These are phyloP conservation scores for Hypothenemus hampei DNA, from an alignment of 1,140 invertebrate species.

Conservation along the genomic window DNA sequence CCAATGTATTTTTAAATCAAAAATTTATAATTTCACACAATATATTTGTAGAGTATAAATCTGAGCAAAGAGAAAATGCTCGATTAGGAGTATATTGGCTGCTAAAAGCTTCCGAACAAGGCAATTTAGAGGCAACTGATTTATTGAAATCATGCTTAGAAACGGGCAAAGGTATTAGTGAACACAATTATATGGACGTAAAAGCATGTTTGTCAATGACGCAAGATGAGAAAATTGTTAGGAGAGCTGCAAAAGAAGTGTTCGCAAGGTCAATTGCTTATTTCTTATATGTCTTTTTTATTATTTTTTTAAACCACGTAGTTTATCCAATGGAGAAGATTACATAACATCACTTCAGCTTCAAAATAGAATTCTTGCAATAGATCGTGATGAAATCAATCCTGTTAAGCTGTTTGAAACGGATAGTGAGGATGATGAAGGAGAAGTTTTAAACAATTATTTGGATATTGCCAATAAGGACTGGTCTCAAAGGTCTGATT, in stretches of 20 bases:
- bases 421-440: constrained; percentile 40
- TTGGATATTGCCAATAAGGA: too few species aligned
- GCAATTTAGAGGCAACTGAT: constrained; percentile 77
- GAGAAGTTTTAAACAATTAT: too few species aligned
- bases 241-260: constrained; percentile 76
- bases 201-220: constrained; percentile 77
- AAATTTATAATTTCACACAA: constrained; percentile 14
- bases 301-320: too few species aligned
- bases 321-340: constrained; percentile 77
- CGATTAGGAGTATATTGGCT: constrained; percentile 79
- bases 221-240: constrained; percentile 76
- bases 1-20: too few species aligned
- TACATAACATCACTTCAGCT: constrained; percentile 78
- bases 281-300: not conserved
- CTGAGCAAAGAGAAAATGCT: constrained; percentile 59
- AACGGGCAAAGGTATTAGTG: constrained; percentile 71
- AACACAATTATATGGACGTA: constrained; percentile 76
- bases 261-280: constrained; percentile 62
- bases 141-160: constrained; percentile 73
- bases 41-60: constrained; percentile 47
- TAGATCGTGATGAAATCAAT: constrained; percentile 51
- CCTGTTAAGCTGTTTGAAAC: constrained; percentile 41
- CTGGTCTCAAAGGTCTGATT: constrained; percentile 45
- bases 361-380: constrained; percentile 60
- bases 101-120: constrained; percentile 83